Evolutionary conservation across 1,140 invertebrate species (phyloP).

Genomic region (Achroia grisella): DNA sequence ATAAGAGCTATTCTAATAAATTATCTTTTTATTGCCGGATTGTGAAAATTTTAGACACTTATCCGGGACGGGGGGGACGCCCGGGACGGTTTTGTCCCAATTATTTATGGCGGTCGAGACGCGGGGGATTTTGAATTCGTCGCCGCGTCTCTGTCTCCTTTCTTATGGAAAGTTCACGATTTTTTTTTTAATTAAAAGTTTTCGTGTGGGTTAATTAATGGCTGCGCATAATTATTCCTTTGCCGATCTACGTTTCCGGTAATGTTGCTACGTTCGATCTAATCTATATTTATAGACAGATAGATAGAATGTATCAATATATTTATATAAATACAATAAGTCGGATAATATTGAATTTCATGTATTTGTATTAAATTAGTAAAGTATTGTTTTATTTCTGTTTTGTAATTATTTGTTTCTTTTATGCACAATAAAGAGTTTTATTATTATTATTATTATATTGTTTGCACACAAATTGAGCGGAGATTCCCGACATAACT

Average conservation of each 20-base stretch:
- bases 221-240: constrained; percentile 38
- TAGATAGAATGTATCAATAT: too few relatives aligned
- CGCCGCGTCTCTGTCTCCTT: constrained; percentile 51
- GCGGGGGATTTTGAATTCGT: constrained; percentile 61
- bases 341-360: too few relatives aligned
- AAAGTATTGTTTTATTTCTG: too few relatives aligned
- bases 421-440: too few relatives aligned
- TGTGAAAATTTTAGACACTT: constrained; percentile 74
- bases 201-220: constrained; percentile 68
- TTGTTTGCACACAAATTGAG: too few relatives aligned
- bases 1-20: constrained; percentile 73
- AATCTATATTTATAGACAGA: too few relatives aligned
- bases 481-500: too few relatives aligned
- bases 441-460: too few relatives aligned
- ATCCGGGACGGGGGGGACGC: constrained; percentile 44
- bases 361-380: too few relatives aligned
- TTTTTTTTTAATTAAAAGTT: constrained; percentile 66
- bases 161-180: constrained; percentile 46
- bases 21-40: constrained; percentile 74
- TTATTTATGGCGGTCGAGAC: constrained; percentile 70
- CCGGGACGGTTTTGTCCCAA: constrained; percentile 57
- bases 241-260: neutral
- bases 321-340: too few relatives aligned
- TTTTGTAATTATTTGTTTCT: too few relatives aligned
- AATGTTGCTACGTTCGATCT: too few relatives aligned